Percentiles rank a stretch among this genome's conserved stretches.
Evolutionary conservation across 2,113 vertebrate species (phyloP).

Genomic region (Odontophorus gujanensis): DNA sequence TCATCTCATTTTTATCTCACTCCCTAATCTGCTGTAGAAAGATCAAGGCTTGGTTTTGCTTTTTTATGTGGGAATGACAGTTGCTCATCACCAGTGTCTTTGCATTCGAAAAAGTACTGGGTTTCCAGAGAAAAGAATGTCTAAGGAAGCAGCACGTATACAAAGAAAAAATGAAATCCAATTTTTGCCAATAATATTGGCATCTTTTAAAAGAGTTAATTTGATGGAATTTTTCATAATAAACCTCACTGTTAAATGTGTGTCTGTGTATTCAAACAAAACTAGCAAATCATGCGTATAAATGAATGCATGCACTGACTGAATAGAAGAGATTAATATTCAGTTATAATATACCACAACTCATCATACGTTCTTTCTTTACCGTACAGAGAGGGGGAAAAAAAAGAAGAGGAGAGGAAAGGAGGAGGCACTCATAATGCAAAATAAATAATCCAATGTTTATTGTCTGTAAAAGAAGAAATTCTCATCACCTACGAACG

Average conservation of each 20-base stretch:
- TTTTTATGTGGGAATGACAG: constrained; percentile 70
- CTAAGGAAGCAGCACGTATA: constrained; percentile 49
- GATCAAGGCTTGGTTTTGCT: constrained; percentile 70
- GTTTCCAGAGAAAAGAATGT: constrained; percentile 55
- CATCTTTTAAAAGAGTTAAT: constrained; percentile 74
- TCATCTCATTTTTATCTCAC: constrained; percentile 71
- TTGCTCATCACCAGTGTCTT: constrained; percentile 52
- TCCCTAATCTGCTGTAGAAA: constrained; percentile 62
- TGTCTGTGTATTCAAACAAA: constrained; percentile 75
- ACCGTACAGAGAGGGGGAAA: neutral
- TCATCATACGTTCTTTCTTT: constrained; percentile 62
- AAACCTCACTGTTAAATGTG: constrained; percentile 61
- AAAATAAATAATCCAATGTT: constrained; percentile 69
- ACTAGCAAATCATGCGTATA: constrained; percentile 73
- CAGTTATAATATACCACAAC: constrained; percentile 50
- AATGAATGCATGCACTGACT: constrained; percentile 68
- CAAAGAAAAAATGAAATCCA: constrained; percentile 65
- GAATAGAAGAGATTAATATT: constrained; percentile 75
- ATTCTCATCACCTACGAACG: constrained; percentile 1
- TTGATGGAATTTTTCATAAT: constrained; percentile 72
- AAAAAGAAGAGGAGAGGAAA: neutral
- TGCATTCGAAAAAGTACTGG: constrained; percentile 64
- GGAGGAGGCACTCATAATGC: neutral
- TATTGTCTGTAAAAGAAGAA: constrained; percentile 27
- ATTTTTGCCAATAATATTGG: constrained; percentile 72